Evolutionary conservation across 2,888 invertebrate genomes (phyloP), one percentile per base, ranked within the genome.

Genomic region (Andrena dorsata): DNA sequence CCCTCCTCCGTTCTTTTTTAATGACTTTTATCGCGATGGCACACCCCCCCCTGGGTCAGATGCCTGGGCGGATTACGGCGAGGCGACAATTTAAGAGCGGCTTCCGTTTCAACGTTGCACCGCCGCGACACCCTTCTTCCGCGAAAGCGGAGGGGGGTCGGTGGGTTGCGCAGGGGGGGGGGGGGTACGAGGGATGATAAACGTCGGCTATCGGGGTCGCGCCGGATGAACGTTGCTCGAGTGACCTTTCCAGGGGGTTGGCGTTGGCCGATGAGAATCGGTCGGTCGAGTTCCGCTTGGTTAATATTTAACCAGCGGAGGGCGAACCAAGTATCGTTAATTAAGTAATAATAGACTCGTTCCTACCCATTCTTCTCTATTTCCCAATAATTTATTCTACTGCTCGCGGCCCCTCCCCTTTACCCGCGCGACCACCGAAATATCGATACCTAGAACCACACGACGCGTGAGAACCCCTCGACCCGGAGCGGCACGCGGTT

Each of bases 1-100:
- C n/a, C 28, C 35, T 41, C 13, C 41, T 0, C 41, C 53, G 2
- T 35, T 30, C n/a, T 41, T 16, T 53, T 77, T 82, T 80, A 80
- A 71, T 76, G 80, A 80, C 70, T 64, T 76, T 80, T 82, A 82
- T 80, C 82, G 63, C 66, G 53, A 70, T 66, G 82, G 66, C 82
- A 70, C 80, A 20, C 70, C 74, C 71, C 74, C 71, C 69, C 51
- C 20, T 20, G 20, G 56, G 56, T 60, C 20, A 49, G 80, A 82
- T 80, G 28, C 32, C 10, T 20, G 41, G 68, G 2, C 63, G 82
- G 75, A 80, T 82, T 82, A 80, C 82, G 35, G 30, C 10, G 82
- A 76, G 80, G 71, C 68, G 76, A 82, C 82, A 82, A 79, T 80
- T 80, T 82, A 80, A 80, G 80, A 66, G 82, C 66, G n/a, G 65